A percentile compares a stretch with the other conserved stretches of the same genome.
phyloP scores from a whole-genome alignment of 1,140 invertebrate species.

The Carcinoscorpius rotundicauda region DNA sequence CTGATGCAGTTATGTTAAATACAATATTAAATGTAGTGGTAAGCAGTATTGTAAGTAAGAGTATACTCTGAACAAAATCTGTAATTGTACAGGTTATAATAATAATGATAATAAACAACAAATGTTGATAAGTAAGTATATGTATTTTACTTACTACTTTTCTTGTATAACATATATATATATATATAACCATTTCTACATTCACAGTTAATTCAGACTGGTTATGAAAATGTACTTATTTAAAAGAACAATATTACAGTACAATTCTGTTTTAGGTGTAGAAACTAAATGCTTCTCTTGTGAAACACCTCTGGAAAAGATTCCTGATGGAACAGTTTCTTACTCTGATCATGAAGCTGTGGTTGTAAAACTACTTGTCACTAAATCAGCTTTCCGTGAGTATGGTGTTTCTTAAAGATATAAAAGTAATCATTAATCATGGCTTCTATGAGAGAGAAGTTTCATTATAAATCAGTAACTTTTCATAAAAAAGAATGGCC shows the following conservation, averaged over 20 bases:
- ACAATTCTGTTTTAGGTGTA: constrained; percentile 36
- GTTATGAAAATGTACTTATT: neutral
- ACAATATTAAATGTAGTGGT: too few relatives aligned
- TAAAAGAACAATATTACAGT: too few relatives aligned
- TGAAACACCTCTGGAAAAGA: constrained; percentile 53
- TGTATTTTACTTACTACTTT: too few relatives aligned
- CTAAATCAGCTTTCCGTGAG: constrained; percentile 9
- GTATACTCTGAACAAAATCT: too few relatives aligned
- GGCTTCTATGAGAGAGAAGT: constrained; percentile 6
- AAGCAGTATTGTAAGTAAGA: too few relatives aligned
- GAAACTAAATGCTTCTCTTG: constrained; percentile 42
- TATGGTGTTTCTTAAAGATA: neutral
- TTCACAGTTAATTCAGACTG: constrained; percentile 16
- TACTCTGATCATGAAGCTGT: constrained; percentile 90
- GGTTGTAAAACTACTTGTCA: constrained; percentile 44
- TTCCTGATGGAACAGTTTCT: constrained; percentile 56
- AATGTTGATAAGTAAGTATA: too few relatives aligned
- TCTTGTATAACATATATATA: too few relatives aligned
- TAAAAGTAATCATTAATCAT: constrained; percentile 2
- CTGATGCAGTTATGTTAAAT: too few relatives aligned
- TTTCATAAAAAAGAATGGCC: too few relatives aligned
- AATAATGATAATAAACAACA: too few relatives aligned
- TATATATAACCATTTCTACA: constrained; percentile 18
- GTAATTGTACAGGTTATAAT: too few relatives aligned
- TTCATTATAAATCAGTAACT: too few relatives aligned